Evolutionary conservation across 1,140 invertebrate genomes (phyloP), one percentile per base, ranked within the genome.

Genomic region (Pectinophora gossypiella): DNA sequence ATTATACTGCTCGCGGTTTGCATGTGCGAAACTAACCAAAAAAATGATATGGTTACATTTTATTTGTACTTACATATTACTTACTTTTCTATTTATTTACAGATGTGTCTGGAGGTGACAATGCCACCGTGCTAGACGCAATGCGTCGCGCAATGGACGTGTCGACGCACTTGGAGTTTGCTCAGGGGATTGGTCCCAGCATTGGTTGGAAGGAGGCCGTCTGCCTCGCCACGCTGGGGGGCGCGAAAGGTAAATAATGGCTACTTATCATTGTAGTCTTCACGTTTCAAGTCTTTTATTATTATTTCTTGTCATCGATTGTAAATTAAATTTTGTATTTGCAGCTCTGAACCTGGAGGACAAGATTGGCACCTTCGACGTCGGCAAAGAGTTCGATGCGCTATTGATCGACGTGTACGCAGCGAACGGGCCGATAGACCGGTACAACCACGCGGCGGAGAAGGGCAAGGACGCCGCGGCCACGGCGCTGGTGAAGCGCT

Each of bases 321-420:
- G n/a, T n/a, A n/a, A n/a, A n/a, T n/a, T n/a, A n/a, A n/a, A n/a
- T n/a, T n/a, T n/a, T n/a, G n/a, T n/a, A 38, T 64, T 90, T 90
- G n/a, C 73, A 96, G 96, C 94, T 15, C 77, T 97, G 16, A 88
- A 90, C 2, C 68, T 97, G 46, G 92, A 93, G 12, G 72, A 94
- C 35, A 83, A 91, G 71, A 91, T 95, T 38, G 96, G 96, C 13
- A 96, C 93, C 78, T 95, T 98, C 71, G 78, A 90, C 66, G 71
- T 91, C 3, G 95, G 94, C 22, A 97, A 97, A 77, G 90, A 95
- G 51, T 97, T 98, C 72, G 96, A 97, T 88, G 96, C 95, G 3
- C 75, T 98, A 0, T 56, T 95, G 0, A 76, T 94, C 43, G 92
- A 94, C 65, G 72, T 92, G 5, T 88, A 90, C 48, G 70, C 89